phyloP scores from a whole-genome alignment of 2,888 invertebrate genomes.

The Nasonovia ribisnigri region DNA sequence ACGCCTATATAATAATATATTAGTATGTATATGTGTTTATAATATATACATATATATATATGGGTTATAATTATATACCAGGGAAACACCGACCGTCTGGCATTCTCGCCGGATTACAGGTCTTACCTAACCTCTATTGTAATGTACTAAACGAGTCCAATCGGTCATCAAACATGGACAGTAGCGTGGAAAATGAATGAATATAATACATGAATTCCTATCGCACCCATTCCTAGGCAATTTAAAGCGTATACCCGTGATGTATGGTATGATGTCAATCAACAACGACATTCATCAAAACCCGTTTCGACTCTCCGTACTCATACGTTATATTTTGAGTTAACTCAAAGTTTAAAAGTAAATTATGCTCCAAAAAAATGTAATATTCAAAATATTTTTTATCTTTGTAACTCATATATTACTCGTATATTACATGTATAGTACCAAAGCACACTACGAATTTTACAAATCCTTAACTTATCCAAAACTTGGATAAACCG shows the following conservation, averaged over 20 bases:
- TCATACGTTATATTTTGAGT: neutral
- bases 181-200: neutral
- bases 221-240: neutral
- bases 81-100: conserved; percentile 5
- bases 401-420: neutral
- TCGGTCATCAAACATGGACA: neutral
- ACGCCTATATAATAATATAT: neutral
- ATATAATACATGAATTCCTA: neutral
- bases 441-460: too few species aligned
- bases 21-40: neutral
- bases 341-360: neutral
- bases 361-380: neutral
- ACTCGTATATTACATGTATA: neutral
- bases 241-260: neutral
- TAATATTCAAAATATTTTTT: neutral
- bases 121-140: neutral
- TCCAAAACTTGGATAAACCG: too few species aligned
- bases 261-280: neutral
- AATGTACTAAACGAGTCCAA: neutral
- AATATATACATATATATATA: neutral
- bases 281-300: neutral
- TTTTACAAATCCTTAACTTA: too few species aligned
- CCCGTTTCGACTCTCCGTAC: neutral
- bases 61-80: neutral
- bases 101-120: neutral